Evolutionary conservation across 2,888 invertebrate species (phyloP).

Genomic region (Gryllus longicercus): DNA sequence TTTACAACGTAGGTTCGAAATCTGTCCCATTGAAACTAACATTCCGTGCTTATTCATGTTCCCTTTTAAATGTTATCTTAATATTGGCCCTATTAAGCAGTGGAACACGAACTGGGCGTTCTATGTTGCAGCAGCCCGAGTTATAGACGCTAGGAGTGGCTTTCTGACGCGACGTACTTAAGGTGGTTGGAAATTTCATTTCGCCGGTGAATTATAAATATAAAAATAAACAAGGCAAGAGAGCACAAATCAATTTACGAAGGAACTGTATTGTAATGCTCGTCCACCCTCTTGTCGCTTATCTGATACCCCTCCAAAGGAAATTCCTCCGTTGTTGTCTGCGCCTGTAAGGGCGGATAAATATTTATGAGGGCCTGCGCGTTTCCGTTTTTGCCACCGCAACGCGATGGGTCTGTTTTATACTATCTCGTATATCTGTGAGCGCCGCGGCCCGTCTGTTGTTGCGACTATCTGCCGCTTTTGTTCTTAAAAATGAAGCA

Average conservation of each 20-base stretch:
- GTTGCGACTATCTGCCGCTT: not conserved
- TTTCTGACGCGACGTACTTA: too few relatives aligned
- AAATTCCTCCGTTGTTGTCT: not conserved
- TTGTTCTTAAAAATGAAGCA: not conserved
- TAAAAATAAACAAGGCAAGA: not conserved
- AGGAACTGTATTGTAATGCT: not conserved
- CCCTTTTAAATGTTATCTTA: slow-evolving; percentile 1
- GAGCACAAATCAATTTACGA: not conserved
- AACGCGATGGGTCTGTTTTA: not conserved
- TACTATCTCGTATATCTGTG: not conserved
- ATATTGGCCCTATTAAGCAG: not conserved
- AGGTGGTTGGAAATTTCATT: not conserved
- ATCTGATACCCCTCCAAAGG: not conserved
- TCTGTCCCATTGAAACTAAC: not conserved
- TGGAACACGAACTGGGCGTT: not conserved
- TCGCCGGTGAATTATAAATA: not conserved
- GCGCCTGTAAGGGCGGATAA: not conserved
- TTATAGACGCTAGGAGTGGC: not conserved
- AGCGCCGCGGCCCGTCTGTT: not conserved
- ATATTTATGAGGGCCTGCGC: not conserved
- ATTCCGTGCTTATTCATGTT: not conserved
- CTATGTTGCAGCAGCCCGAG: not conserved
- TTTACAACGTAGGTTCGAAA: not conserved
- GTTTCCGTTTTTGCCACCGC: not conserved
- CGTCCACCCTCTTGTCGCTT: not conserved